A percentile compares a stretch with the other conserved stretches of the same genome.
Conservation (phyloP, 1,140 invertebrate genomes). For the Caligus rogercresseyi region DNA sequence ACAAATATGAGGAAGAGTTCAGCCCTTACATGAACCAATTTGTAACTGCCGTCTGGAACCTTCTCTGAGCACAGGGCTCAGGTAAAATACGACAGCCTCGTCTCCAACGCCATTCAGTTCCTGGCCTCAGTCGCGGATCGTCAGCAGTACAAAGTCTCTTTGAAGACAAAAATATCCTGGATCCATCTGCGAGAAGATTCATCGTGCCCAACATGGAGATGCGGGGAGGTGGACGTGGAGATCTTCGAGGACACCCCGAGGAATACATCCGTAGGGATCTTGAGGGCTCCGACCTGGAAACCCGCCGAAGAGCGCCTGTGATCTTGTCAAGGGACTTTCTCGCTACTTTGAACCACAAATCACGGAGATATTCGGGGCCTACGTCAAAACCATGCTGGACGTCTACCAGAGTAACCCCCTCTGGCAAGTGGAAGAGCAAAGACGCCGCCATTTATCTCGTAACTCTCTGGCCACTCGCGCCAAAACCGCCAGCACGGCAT, state of each 20-base stretch:
- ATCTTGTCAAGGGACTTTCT: constrained; percentile 75
- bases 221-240: constrained; percentile 74
- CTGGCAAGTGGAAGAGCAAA: constrained; percentile 71
- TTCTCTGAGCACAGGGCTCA: constrained; percentile 67
- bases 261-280: constrained; percentile 94
- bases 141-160: constrained; percentile 70
- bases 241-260: constrained; percentile 94
- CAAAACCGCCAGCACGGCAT: constrained; percentile 60
- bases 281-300: constrained; percentile 95
- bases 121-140: constrained; percentile 81
- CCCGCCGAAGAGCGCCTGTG: constrained; percentile 83
- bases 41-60: constrained; percentile 78
- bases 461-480: constrained; percentile 75
- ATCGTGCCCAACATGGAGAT: constrained; percentile 97
- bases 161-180: constrained; percentile 62
- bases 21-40: constrained; percentile 64
- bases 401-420: constrained; percentile 56
- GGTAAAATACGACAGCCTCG: constrained; percentile 78
- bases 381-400: constrained; percentile 61
- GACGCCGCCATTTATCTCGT: constrained; percentile 91
- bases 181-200: constrained; percentile 77
- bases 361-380: constrained; percentile 76
- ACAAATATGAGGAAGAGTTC: constrained; percentile 97
- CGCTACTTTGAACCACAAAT: constrained; percentile 78
- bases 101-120: constrained; percentile 88